Evolutionary conservation across 2,888 invertebrate species (phyloP).

Genomic region (Orthosia gothica): DNA sequence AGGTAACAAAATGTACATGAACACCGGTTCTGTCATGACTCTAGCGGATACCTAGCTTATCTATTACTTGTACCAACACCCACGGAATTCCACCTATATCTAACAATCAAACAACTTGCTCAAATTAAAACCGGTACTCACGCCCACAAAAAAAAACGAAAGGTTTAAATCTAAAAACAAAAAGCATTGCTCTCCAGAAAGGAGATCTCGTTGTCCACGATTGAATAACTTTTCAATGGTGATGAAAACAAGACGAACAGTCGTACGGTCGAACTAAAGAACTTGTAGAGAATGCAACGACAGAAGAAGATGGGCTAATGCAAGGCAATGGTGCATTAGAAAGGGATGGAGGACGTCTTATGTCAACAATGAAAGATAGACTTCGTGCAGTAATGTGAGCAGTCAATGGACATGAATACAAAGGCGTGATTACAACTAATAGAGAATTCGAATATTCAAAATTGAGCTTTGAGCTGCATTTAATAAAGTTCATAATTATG

Average conservation of each 20-base stretch:
- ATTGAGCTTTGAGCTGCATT: constrained; percentile 31
- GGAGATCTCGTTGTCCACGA: constrained; percentile 62
- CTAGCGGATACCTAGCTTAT: constrained; percentile 52
- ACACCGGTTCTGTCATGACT: constrained; percentile 55
- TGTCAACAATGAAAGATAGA: constrained; percentile 85
- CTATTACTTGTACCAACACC: constrained; percentile 56
- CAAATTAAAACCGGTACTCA: constrained; percentile 66
- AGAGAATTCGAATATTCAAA: constrained; percentile 54
- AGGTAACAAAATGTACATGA: constrained; percentile 46
- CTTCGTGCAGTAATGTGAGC: constrained; percentile 85
- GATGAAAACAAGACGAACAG: constrained; percentile 71
- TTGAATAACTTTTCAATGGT: constrained; percentile 72
- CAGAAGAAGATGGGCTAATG: constrained; percentile 58
- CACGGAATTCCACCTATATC: constrained; percentile 66
- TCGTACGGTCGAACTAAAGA: constrained; percentile 59
- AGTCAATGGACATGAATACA: constrained; percentile 82
- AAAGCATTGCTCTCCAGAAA: constrained; percentile 63
- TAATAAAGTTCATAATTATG: constrained; percentile 47
- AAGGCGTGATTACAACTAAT: constrained; percentile 65
- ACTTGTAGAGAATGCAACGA: constrained; percentile 68
- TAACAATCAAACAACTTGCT: constrained; percentile 63
- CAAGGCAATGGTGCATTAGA: constrained; percentile 45
- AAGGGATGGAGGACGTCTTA: constrained; percentile 73
- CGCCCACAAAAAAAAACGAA: constrained; percentile 42
- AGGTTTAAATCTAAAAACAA: constrained; percentile 50